These are phyloP conservation scores for Drosophila fuyamai DNA, from an alignment of 1,140 invertebrate species.

Conservation along the genomic window DNA sequence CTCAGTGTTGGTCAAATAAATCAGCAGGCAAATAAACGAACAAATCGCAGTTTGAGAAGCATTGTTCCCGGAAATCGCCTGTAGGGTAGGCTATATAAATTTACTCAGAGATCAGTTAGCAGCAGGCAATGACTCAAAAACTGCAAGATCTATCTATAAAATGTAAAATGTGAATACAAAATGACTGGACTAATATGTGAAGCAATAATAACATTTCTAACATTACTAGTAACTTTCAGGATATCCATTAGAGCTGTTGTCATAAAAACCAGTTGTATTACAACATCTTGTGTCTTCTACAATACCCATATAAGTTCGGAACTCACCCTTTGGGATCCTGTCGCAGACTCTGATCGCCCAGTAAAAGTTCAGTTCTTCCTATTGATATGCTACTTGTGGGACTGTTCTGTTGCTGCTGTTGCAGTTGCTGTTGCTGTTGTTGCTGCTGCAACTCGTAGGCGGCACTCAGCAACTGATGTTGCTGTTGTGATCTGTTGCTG, in stretches of 20 bases:
- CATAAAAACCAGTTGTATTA: no score
- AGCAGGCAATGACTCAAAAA: slow-evolving; percentile 39
- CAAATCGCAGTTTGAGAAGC: slow-evolving; percentile 6
- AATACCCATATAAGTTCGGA: background rate
- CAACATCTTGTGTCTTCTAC: no score
- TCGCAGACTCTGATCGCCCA: slow-evolving; percentile 80
- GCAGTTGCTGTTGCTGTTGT: slow-evolving; percentile 42
- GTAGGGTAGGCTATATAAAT: slow-evolving; percentile 42
- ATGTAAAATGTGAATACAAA: no score
- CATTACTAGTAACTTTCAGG: no score
- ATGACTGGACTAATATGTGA: no score
- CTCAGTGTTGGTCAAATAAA: slow-evolving; percentile 8
- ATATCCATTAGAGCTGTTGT: no score
- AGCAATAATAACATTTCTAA: no score
- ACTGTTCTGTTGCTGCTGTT: slow-evolving; percentile 62
- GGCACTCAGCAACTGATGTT: slow-evolving; percentile 55
- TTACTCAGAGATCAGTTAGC: background rate
- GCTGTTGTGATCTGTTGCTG: slow-evolving; percentile 34
- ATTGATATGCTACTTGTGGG: slow-evolving; percentile 85
- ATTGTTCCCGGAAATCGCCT: slow-evolving; percentile 40
- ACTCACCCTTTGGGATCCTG: slow-evolving; percentile 75
- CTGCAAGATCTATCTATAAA: background rate
- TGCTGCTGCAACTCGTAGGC: slow-evolving; percentile 50
- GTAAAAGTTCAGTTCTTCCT: slow-evolving; percentile 84
- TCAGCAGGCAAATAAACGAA: slow-evolving; percentile 10